A percentile compares a stretch with the other conserved stretches of the same genome.
These are phyloP conservation scores for Lepeophtheirus nordmannii DNA, from an alignment of 2,888 invertebrate genomes.

Conservation along the genomic window DNA sequence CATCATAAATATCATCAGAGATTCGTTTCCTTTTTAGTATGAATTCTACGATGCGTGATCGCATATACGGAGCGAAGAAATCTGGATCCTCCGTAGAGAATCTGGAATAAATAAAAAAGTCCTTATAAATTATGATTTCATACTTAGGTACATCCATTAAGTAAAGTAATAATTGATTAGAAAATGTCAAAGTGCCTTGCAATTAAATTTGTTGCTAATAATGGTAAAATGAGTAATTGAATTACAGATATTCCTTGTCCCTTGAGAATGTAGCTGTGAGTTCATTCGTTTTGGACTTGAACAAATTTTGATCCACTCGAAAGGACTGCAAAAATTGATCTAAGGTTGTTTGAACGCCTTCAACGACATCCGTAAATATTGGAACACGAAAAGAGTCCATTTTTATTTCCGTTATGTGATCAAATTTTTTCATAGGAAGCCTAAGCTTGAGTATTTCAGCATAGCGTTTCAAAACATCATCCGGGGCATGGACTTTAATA, in stretches of 20 bases:
- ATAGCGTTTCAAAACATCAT: slow-evolving; percentile 64
- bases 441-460: slow-evolving; percentile 78
- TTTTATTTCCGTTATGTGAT: slow-evolving; percentile 13
- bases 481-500: slow-evolving; percentile 74
- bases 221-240: background rate
- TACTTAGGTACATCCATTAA: no score
- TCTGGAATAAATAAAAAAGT: slow-evolving; percentile 38
- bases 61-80: slow-evolving; percentile 70
- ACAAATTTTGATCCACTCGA: slow-evolving; percentile 50
- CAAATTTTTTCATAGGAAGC: slow-evolving; percentile 63
- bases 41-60: slow-evolving; percentile 77
- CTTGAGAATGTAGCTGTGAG: slow-evolving; percentile 76
- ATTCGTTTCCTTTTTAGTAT: slow-evolving; percentile 75
- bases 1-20: slow-evolving; percentile 46
- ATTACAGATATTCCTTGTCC: slow-evolving; percentile 44
- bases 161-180: no score
- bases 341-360: slow-evolving; percentile 43
- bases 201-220: background rate
- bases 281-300: slow-evolving; percentile 59
- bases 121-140: background rate
- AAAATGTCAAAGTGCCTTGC: no score
- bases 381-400: slow-evolving; percentile 1
- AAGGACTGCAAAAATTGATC: slow-evolving; percentile 44
- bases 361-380: slow-evolving; percentile 34
- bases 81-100: slow-evolving; percentile 63